These are phyloP conservation scores for Drosophila rubida DNA, from an alignment of 2,888 invertebrate species.

Conservation along the genomic window DNA sequence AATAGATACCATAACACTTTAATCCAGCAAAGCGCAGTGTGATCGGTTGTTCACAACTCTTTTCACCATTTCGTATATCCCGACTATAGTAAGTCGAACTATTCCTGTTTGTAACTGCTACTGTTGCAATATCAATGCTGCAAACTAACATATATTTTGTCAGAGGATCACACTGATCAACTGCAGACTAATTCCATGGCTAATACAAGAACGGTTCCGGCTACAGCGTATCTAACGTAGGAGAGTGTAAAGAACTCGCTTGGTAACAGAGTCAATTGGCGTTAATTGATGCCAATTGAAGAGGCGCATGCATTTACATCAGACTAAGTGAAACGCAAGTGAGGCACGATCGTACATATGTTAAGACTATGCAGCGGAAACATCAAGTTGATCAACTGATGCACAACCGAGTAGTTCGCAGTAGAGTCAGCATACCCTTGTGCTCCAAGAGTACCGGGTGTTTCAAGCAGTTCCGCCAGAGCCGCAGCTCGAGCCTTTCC, in stretches of 20 bases:
- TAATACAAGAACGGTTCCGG: background rate
- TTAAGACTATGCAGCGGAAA: slow-evolving; percentile 55
- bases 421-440: background rate
- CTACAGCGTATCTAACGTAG: background rate
- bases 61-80: too few species aligned
- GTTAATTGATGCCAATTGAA: slow-evolving; percentile 65
- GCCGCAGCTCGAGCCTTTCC: slow-evolving; percentile 23
- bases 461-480: background rate
- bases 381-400: slow-evolving; percentile 76
- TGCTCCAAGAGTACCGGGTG: background rate
- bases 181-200: too few species aligned
- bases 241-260: slow-evolving; percentile 17
- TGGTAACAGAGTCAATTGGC: slow-evolving; percentile 47
- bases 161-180: too few species aligned
- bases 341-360: slow-evolving; percentile 72
- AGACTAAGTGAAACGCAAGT: slow-evolving; percentile 77
- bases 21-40: too few species aligned
- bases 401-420: slow-evolving; percentile 74
- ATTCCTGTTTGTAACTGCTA: too few species aligned
- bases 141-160: too few species aligned
- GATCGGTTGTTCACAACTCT: too few species aligned
- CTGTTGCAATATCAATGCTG: too few species aligned
- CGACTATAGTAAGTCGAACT: too few species aligned
- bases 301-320: slow-evolving; percentile 38
- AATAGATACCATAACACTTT: too few species aligned